phyloP scores from a whole-genome alignment of 2,113 vertebrate genomes.

The Butorides virescens region DNA sequence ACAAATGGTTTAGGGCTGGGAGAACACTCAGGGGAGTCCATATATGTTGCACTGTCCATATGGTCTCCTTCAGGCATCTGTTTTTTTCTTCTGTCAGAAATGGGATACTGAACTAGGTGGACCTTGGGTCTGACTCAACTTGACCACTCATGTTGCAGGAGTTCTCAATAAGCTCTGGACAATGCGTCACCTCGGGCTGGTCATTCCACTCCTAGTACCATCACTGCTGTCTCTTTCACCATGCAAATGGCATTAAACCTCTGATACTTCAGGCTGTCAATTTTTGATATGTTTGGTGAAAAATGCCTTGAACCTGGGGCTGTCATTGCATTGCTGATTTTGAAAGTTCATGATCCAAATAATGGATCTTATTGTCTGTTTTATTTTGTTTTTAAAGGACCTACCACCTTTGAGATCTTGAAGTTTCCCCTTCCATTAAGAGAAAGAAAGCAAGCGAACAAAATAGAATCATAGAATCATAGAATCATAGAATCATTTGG shows the following conservation, averaged over 20 bases:
- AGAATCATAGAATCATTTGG: no score
- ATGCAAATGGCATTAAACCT: neutral
- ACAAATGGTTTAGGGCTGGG: neutral
- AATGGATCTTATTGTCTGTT: neutral
- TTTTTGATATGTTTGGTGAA: neutral
- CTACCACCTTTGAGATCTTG: neutral
- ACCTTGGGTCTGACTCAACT: neutral
- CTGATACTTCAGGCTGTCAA: neutral
- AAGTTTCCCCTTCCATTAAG: neutral
- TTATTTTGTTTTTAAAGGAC: neutral
- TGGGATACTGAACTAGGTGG: neutral
- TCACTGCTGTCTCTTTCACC: neutral
- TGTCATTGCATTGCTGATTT: neutral
- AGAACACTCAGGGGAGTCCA: neutral
- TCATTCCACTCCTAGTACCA: neutral
- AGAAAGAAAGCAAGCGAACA: neutral
- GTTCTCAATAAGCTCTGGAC: neutral
- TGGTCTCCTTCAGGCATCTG: neutral
- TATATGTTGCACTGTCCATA: neutral
- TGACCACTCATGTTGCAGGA: neutral
- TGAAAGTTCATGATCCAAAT: neutral
- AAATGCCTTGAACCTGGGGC: neutral
- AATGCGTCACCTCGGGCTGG: rapidly evolving
- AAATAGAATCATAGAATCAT: neutral
- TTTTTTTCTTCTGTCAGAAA: neutral